Evolutionary conservation across 2,113 vertebrate species (phyloP).

Genomic region (Seriola rivoliana): DNA sequence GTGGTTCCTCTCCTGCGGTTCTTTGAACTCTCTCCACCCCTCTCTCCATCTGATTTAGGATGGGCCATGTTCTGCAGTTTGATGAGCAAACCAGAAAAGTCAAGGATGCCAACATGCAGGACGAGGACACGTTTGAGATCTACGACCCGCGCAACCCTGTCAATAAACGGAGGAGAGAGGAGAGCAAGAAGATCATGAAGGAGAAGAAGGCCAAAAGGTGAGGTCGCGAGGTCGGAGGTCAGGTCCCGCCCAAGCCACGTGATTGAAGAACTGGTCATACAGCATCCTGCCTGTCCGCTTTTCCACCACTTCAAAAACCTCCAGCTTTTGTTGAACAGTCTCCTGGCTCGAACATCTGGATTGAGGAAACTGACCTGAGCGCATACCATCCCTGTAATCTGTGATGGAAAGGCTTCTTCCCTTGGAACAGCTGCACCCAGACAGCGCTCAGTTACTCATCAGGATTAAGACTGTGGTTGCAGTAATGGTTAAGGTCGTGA

Average conservation of each 20-base stretch:
- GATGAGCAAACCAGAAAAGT: conserved; percentile 97
- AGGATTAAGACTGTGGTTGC: neutral
- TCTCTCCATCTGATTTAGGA: conserved; percentile 85
- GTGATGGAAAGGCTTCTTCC: conserved; percentile 44
- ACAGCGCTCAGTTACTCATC: neutral
- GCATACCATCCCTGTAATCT: conserved; percentile 47
- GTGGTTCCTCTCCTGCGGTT: conserved; percentile 32
- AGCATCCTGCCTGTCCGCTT: conserved; percentile 22
- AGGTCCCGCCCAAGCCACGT: neutral
- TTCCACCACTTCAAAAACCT: conserved; percentile 40
- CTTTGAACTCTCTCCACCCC: conserved; percentile 63
- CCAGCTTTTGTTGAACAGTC: conserved; percentile 3
- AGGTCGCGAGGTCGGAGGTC: conserved; percentile 51
- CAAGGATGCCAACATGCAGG: conserved; percentile 96
- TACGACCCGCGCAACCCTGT: conserved; percentile 97
- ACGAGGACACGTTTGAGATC: conserved; percentile 98
- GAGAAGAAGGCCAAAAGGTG: conserved; percentile 94
- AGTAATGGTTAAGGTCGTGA: neutral
- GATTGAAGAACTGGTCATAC: conserved; percentile 15
- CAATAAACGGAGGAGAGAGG: conserved; percentile 95
- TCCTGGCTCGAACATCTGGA: conserved; percentile 59
- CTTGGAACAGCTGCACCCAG: conserved; percentile 22
- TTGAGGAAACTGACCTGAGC: conserved; percentile 38
- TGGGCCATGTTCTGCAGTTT: conserved; percentile 96
- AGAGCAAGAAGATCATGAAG: conserved; percentile 97